Base-by-base conservation (phyloP, 1,140 invertebrate genomes). In the Calephelis nemesis region DNA sequence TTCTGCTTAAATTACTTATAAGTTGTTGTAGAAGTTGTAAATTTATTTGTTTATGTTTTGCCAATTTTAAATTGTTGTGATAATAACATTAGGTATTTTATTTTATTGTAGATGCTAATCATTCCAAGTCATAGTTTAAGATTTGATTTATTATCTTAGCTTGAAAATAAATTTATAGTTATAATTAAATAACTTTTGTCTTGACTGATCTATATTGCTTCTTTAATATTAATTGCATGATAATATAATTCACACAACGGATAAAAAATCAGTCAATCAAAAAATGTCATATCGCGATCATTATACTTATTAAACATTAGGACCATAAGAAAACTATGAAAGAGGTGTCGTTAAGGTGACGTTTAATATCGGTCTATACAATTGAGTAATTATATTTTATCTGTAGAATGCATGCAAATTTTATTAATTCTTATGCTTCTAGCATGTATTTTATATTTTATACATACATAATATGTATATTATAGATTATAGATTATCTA, bases 1-100 rank as follows among this genome's bases (percentile, higher is more conserved):
- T 71, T 85, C 70, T 76, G 83, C 83, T 84, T 85, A 75, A 76
- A 75, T 74, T 73, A 72, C 60, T 74, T 70, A 71, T 76, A 76
- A 47, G 45, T 65, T 60, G n/a, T 58, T 1, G 52, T 58, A 58
- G 52, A 58, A 58, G 52, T 54, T 54, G 50, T 64, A 75, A 72
- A 54, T 60, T 75, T 79, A 76, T 71, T 86, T 72, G 74, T 84
- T 87, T 85, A 82, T 87, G 74, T 70, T 83, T 87, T 87, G 82
- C 82, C 74, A 75, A 74, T 74, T 81, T 67, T 76, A 72, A 73
- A 81, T 81, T 75, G 74, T 79, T 85, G 75, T 83, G 75, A 87
- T 74, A 79, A 75, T 68, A 75, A 78, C 66, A 77, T 45, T 77
- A 85, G 75, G 74, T 73, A 68, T 81, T 82, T 86, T 78, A 68